Conservation (phyloP, 2,888 invertebrate genomes). For the Pandemis cinnamomeana region DNA sequence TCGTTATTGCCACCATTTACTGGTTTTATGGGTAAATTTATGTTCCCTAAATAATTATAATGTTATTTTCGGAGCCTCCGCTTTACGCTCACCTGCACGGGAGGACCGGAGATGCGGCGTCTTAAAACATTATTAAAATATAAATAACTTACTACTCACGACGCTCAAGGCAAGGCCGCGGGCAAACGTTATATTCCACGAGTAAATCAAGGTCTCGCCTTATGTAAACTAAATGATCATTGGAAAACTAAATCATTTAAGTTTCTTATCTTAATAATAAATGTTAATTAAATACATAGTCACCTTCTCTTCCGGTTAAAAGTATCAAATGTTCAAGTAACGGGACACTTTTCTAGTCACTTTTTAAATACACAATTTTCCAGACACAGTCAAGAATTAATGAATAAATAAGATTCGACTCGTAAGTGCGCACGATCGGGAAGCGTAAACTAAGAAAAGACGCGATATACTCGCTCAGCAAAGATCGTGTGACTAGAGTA, state of each 20-base stretch:
- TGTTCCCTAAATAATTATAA: conserved; percentile 20
- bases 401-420: neutral
- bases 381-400: neutral
- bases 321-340: neutral
- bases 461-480: conserved; percentile 49
- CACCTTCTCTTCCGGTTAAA: neutral
- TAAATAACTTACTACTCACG: conserved; percentile 71
- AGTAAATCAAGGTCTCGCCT: conserved; percentile 71
- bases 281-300: neutral
- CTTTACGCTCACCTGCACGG: conserved; percentile 51
- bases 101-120: conserved; percentile 48
- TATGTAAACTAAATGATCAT: conserved; percentile 23
- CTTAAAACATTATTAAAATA: conserved; percentile 67
- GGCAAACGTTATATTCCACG: conserved; percentile 73
- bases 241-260: conserved; percentile 3
- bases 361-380: neutral
- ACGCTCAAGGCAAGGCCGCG: conserved; percentile 78
- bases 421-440: conserved; percentile 2
- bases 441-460: conserved; percentile 22
- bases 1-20: conserved; percentile 21
- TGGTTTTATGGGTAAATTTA: conserved; percentile 29
- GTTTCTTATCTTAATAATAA: conserved; percentile 23
- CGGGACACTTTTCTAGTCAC: conserved; percentile 1
- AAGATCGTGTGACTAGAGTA: conserved; percentile 50
- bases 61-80: conserved; percentile 37